Evolutionary conservation across 2,797 vertebrate genomes (phyloP).

Genomic region (Ctenopoma multispine): DNA sequence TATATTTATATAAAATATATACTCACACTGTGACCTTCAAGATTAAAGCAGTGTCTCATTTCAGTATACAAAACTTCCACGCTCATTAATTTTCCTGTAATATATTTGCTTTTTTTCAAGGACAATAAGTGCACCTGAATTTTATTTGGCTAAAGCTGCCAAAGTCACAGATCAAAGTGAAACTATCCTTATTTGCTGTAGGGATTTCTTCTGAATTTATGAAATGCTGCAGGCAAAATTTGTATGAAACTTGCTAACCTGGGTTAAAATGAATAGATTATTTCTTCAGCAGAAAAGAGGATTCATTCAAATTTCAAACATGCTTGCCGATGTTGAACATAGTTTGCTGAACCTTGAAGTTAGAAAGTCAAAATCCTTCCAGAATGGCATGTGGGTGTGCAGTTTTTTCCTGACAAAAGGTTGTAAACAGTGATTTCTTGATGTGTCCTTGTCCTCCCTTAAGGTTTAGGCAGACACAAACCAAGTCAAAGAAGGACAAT

Average conservation of each 20-base stretch:
- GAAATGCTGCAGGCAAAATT: background rate
- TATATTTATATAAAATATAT: no score
- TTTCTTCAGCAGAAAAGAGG: background rate
- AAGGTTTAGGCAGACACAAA: conserved; percentile 88
- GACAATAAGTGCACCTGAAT: background rate
- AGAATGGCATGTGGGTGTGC: background rate
- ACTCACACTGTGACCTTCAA: background rate
- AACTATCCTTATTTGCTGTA: background rate
- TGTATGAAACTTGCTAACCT: background rate
- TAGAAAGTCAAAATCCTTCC: background rate
- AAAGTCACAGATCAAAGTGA: background rate
- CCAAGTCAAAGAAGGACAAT: conserved; percentile 92
- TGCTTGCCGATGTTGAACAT: background rate
- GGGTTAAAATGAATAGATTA: background rate
- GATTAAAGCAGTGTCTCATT: background rate
- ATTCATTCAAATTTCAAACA: conserved; percentile 1
- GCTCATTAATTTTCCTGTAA: background rate
- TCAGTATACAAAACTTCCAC: background rate
- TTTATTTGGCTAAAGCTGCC: background rate
- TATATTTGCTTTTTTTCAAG: background rate
- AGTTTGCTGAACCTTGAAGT: background rate
- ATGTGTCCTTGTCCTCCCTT: conserved; percentile 2
- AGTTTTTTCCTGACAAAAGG: background rate
- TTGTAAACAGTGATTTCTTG: rapidly evolving
- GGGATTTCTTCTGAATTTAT: background rate